Percentiles rank a stretch among this genome's conserved stretches.
Evolutionary conservation across 2,797 vertebrate species (phyloP).

Genomic region (Ibycter americanus): DNA sequence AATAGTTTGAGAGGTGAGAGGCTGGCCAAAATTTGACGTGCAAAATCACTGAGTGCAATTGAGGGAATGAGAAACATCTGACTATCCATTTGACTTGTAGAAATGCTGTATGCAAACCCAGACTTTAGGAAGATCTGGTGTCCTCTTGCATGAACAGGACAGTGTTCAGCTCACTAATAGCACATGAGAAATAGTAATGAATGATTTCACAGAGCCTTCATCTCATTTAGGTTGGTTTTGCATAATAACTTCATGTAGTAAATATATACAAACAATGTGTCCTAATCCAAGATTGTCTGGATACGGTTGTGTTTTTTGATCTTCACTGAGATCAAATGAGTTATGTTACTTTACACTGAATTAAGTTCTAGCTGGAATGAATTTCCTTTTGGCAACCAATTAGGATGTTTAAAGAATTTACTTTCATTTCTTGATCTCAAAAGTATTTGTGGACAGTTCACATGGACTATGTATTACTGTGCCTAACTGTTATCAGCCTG

Average conservation of each 20-base stretch:
- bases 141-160: neutral
- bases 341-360: neutral
- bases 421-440: slow-evolving; percentile 41
- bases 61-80: slow-evolving; percentile 29
- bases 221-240: slow-evolving; percentile 21
- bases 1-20: slow-evolving; percentile 44
- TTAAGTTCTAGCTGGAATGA: slow-evolving; percentile 33
- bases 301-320: slow-evolving; percentile 39
- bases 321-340: slow-evolving; percentile 50
- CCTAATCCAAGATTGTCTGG: slow-evolving; percentile 30
- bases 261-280: slow-evolving; percentile 25
- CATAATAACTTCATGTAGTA: slow-evolving; percentile 30
- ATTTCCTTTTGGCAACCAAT: slow-evolving; percentile 64
- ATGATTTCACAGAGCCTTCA: slow-evolving; percentile 10
- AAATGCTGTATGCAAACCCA: neutral
- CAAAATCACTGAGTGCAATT: neutral
- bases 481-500: slow-evolving; percentile 32
- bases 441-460: slow-evolving; percentile 52
- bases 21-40: slow-evolving; percentile 17
- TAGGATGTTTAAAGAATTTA: slow-evolving; percentile 69
- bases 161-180: neutral
- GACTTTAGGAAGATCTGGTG: neutral
- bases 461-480: slow-evolving; percentile 41
- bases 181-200: neutral
- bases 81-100: neutral